phyloP scores from a whole-genome alignment of 1,140 invertebrate species.

The Potamilus streckersoni region DNA sequence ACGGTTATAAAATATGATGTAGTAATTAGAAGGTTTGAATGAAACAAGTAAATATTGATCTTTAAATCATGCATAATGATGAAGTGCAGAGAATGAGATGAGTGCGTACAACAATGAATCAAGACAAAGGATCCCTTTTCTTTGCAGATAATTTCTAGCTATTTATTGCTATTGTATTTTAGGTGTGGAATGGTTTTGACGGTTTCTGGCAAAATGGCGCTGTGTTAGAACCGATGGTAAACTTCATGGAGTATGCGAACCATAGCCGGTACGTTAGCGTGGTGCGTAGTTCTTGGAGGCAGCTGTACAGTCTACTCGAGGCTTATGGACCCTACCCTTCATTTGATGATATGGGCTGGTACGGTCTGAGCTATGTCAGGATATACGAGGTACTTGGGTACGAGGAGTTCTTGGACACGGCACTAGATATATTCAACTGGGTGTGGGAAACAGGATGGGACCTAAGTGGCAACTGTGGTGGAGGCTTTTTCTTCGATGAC shows the following conservation, averaged over 20 bases:
- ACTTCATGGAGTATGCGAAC: constrained; percentile 38
- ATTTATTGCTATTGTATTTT: not conserved
- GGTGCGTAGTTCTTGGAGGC: constrained; percentile 17
- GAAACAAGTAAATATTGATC: too few relatives aligned
- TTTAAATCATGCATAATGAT: too few relatives aligned
- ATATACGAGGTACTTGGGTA: constrained; percentile 37
- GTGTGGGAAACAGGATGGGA: constrained; percentile 48
- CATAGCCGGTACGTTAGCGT: constrained; percentile 33
- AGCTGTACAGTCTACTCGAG: constrained; percentile 36
- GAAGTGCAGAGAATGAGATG: too few relatives aligned
- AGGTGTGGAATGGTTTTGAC: constrained; percentile 51
- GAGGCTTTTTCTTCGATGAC: constrained; percentile 46
- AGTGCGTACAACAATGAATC: too few relatives aligned
- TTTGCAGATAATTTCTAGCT: too few relatives aligned
- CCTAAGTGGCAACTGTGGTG: constrained; percentile 20
- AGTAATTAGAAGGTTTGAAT: too few relatives aligned
- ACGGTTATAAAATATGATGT: too few relatives aligned
- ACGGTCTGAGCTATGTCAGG: constrained; percentile 34
- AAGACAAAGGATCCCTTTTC: too few relatives aligned
- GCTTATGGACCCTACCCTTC: constrained; percentile 48
- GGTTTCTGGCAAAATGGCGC: constrained; percentile 51
- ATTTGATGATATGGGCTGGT: constrained; percentile 51
- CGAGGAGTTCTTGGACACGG: constrained; percentile 31
- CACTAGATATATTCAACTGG: constrained; percentile 40
- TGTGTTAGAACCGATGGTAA: constrained; percentile 36